Evolutionary conservation across 2,113 vertebrate species (phyloP).

Genomic region (Marmota monax): DNA sequence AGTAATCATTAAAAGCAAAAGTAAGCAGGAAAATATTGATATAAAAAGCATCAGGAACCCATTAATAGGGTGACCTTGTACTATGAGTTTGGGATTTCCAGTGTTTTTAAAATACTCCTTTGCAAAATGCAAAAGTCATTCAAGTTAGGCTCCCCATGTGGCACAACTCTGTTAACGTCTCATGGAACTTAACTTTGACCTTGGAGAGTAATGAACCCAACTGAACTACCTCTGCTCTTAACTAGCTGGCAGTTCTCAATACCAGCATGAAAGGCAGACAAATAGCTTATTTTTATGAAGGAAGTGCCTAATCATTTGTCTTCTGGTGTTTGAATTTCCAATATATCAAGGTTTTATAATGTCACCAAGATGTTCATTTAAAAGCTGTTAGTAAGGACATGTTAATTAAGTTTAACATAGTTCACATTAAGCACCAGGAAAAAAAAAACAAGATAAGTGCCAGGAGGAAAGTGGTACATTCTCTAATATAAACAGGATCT

Average conservation of each 20-base stretch:
- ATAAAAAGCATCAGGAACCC: background rate
- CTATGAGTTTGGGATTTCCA: background rate
- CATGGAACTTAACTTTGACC: background rate
- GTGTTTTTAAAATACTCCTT: constrained; percentile 40
- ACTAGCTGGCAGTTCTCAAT: background rate
- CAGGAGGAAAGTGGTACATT: background rate
- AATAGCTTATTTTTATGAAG: background rate
- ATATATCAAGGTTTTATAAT: background rate
- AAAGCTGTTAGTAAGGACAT: background rate
- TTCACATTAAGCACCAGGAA: background rate
- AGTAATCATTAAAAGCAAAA: background rate
- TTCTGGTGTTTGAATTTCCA: background rate
- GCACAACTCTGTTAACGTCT: background rate
- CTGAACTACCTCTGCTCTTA: background rate
- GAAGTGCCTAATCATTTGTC: background rate
- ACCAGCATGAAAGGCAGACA: background rate
- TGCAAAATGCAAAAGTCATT: background rate
- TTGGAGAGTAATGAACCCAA: background rate
- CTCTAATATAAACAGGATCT: background rate
- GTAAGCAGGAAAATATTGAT: background rate
- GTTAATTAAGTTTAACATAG: background rate
- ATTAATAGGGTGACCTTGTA: background rate
- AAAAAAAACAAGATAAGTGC: too few species aligned
- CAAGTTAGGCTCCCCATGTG: background rate
- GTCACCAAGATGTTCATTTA: background rate